phyloP scores from a whole-genome alignment of 2,797 vertebrate species.

The Capromys pilorides region DNA sequence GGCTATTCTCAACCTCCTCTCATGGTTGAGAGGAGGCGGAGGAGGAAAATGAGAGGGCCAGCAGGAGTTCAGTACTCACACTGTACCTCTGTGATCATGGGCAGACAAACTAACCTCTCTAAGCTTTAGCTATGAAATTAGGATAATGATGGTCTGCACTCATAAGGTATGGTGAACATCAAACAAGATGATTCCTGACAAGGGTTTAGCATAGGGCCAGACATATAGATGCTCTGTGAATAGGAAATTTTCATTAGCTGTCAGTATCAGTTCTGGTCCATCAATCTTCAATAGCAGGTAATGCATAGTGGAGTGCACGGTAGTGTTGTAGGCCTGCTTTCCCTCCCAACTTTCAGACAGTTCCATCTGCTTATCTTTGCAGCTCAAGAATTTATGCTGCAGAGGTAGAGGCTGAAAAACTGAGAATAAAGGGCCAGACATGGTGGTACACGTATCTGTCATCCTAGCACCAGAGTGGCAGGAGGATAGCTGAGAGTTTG shows the following conservation, averaged over 20 bases:
- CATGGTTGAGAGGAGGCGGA: not conserved
- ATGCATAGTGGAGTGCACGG: not conserved
- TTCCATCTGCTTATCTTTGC: not conserved
- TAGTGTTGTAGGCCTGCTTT: not conserved
- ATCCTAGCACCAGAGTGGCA: not conserved
- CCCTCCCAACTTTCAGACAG: not conserved
- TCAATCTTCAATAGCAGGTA: not conserved
- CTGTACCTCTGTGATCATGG: not conserved
- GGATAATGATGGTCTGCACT: not conserved
- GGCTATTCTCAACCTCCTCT: no score
- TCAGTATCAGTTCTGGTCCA: not conserved
- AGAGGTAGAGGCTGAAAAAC: not conserved
- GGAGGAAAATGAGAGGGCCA: not conserved
- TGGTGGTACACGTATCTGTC: not conserved
- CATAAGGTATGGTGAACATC: not conserved
- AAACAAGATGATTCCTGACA: not conserved
- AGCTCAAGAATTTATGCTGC: not conserved
- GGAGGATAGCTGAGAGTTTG: not conserved
- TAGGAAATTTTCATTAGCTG: not conserved
- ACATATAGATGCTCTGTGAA: not conserved
- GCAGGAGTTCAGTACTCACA: not conserved
- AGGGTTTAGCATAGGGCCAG: conserved; percentile 4
- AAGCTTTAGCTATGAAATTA: not conserved
- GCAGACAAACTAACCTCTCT: not conserved
- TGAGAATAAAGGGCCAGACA: not conserved